Base-by-base conservation (phyloP, 2,113 vertebrate genomes). In the Todiramphus chloris region DNA sequence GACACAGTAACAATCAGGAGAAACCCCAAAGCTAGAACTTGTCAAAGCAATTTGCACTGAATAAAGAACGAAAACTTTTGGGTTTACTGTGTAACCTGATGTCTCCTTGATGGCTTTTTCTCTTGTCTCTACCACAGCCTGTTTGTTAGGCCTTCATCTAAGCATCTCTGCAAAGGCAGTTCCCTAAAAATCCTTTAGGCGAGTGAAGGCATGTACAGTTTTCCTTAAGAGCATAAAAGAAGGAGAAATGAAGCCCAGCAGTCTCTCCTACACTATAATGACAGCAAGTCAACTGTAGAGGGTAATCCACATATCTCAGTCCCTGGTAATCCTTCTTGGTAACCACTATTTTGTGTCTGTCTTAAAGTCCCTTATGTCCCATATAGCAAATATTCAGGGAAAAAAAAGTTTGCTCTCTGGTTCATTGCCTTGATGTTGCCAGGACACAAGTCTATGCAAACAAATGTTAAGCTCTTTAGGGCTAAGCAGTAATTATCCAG, bases 401-500 rank as follows among this genome's bases (percentile, higher is more conserved):
- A 72, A 89, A 66, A 43, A 37, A 82, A 68, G 60, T 73, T 75
- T 94, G 81, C 62, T 79, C 58, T 95, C 77, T 87, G 66, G 18
- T 93, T 91, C 89, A 66, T 41, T 73, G 44, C 89, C 76, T 93
- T 70, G 73, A 30, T 75, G 88, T 95, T 96, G 83, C 95, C 79
- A 68, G 93, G 85, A 90, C 92, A 74, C 93, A 51, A 48, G 86
- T 33, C 90, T 53, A 16, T 90, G 86, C 80, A 93, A 95, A 96
- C 56, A 87, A 70, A 73, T 10, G 60, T 90, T 94, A 94, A 94
- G 85, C 90, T 95, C 72, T 88, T 95, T 93, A 93, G 86, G 76
- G 56, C 72, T 95, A 92, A 94, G 92, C 59, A 75, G 88, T 87
- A 88, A 93, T 94, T 96, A 93, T 94, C 94, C 92, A 88, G 96